phyloP scores from a whole-genome alignment of 2,888 invertebrate genomes.

The Nudaria mundana region DNA sequence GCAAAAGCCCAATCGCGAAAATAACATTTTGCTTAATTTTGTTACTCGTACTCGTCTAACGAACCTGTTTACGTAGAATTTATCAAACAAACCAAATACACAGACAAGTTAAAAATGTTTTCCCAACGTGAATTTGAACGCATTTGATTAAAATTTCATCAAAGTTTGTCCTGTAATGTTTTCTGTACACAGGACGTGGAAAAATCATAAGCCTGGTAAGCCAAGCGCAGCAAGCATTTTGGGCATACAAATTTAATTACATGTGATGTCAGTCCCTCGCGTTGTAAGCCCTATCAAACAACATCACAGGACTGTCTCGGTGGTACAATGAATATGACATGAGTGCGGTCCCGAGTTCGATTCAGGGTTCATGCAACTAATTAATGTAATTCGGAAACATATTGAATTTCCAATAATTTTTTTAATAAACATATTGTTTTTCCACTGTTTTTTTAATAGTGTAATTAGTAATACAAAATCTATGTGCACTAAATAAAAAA shows the following conservation, averaged over 20 bases:
- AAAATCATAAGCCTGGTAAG: constrained; percentile 51
- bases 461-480: no score
- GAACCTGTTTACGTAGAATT: constrained; percentile 33
- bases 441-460: no score
- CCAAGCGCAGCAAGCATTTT: constrained; percentile 33
- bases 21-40: constrained; percentile 20
- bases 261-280: constrained; percentile 33
- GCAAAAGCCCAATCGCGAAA: constrained; percentile 4
- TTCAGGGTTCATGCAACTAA: no score
- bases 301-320: no score
- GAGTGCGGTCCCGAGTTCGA: no score
- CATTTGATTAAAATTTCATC: constrained; percentile 56
- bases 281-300: constrained; percentile 38
- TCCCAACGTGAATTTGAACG: constrained; percentile 36
- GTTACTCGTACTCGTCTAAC: constrained; percentile 28
- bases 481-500: no score
- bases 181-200: constrained; percentile 42
- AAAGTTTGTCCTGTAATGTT: constrained; percentile 49
- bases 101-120: constrained; percentile 35
- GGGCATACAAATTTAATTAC: constrained; percentile 58
- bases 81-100: constrained; percentile 26
- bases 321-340: no score
- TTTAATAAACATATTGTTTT: no score
- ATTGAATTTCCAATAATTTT: no score
- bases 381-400: no score